These are phyloP conservation scores for Micrasema longulum DNA, from an alignment of 1,140 invertebrate genomes.

Conservation along the genomic window DNA sequence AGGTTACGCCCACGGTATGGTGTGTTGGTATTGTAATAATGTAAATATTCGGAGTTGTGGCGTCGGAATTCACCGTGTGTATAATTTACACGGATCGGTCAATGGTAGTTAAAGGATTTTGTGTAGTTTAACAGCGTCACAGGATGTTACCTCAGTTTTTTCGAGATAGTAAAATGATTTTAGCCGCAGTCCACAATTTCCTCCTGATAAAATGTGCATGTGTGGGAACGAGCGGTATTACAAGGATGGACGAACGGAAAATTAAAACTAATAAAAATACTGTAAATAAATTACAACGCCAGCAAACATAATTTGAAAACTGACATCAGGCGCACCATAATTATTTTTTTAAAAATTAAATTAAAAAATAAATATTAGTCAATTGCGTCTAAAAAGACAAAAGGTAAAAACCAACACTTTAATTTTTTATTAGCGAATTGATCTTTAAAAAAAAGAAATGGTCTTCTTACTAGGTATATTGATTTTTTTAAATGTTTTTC, in stretches of 20 bases:
- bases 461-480: neutral
- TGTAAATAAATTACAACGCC: no score
- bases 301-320: no score
- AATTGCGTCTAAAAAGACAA: neutral
- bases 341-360: neutral
- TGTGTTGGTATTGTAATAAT: no score
- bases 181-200: conserved; percentile 21
- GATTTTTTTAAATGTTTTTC: neutral
- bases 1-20: no score
- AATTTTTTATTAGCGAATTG: neutral
- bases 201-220: conserved; percentile 12
- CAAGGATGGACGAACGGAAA: neutral
- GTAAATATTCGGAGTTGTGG: no score
- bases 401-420: neutral
- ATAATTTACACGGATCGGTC: no score
- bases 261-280: neutral
- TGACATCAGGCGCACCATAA: neutral
- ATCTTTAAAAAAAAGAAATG: neutral
- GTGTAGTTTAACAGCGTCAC: conserved; percentile 7
- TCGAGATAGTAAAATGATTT: conserved; percentile 26
- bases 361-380: neutral
- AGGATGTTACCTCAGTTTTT: conserved; percentile 22
- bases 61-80: no score
- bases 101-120: neutral
- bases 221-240: conserved; percentile 2